Evolutionary conservation across 2,113 vertebrate genomes (phyloP).

Genomic region (Pyxicephalus adspersus): DNA sequence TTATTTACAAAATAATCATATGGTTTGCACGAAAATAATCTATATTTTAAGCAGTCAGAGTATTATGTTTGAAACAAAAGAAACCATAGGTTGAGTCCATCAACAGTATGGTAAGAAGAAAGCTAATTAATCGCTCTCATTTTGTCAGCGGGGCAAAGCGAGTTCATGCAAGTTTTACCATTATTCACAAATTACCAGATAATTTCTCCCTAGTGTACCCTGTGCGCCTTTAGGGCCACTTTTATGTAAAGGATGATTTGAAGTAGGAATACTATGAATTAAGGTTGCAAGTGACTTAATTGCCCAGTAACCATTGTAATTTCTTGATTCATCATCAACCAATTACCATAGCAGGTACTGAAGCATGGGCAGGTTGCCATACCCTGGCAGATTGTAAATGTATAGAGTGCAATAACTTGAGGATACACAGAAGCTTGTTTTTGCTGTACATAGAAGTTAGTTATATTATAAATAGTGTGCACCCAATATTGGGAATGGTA

Average conservation of each 20-base stretch:
- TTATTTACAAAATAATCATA: not conserved
- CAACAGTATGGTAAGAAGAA: not conserved
- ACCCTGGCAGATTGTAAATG: no score
- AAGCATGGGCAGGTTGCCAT: not conserved
- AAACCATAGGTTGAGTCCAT: not conserved
- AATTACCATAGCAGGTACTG: not conserved
- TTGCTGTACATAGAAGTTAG: no score
- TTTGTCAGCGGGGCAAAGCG: not conserved
- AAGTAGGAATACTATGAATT: not conserved
- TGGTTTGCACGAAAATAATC: not conserved
- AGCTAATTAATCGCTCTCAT: constrained; percentile 2
- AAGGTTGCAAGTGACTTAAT: constrained; percentile 1
- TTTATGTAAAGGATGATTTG: not conserved
- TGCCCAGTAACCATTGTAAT: not conserved
- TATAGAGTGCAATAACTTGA: no score
- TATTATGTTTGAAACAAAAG: not conserved
- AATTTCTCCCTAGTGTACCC: not conserved
- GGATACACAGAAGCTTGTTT: no score
- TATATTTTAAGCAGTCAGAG: not conserved
- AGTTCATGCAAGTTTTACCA: not conserved
- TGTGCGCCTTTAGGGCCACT: not conserved
- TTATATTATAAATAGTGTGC: no score
- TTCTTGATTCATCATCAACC: not conserved
- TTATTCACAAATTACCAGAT: constrained; percentile 18
- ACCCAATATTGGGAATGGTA: no score